These are phyloP conservation scores for Drosophila kikkawai DNA, from an alignment of 1,140 invertebrate genomes.

Conservation along the genomic window DNA sequence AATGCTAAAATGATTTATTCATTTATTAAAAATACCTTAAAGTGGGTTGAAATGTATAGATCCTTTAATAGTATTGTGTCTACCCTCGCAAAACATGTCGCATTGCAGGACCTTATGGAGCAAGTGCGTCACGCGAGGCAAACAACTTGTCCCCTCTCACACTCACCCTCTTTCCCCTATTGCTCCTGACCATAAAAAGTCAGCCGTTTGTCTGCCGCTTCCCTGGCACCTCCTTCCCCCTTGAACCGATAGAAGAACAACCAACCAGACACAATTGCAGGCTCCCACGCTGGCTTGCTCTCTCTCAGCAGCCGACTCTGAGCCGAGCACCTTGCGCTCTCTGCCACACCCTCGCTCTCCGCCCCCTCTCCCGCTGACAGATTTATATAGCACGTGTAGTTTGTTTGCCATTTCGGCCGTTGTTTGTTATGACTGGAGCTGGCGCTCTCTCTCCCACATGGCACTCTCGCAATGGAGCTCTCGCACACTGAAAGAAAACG, in stretches of 20 bases:
- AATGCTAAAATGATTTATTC: neutral
- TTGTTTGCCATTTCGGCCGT: constrained; percentile 69
- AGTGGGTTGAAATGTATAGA: neutral
- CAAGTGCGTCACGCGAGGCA: constrained; percentile 63
- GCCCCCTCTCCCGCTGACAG: neutral
- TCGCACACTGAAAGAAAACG: constrained; percentile 1
- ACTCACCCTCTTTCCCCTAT: neutral
- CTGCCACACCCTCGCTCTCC: constrained; percentile 1
- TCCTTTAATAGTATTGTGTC: neutral
- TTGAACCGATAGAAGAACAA: constrained; percentile 11
- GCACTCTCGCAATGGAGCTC: constrained; percentile 10
- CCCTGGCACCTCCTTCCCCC: neutral
- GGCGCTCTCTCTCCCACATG: constrained; percentile 21
- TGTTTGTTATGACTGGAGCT: constrained; percentile 74
- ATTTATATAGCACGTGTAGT: constrained; percentile 60
- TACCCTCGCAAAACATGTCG: constrained; percentile 43
- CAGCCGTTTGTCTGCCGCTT: constrained; percentile 32
- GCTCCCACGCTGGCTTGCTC: constrained; percentile 28
- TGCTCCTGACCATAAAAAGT: constrained; percentile 20
- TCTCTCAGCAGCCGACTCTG: constrained; percentile 14
- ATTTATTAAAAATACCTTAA: neutral
- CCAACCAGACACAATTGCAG: constrained; percentile 41
- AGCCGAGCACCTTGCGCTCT: neutral
- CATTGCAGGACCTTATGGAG: constrained; percentile 42
- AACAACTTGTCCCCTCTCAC: constrained; percentile 14